phyloP scores from a whole-genome alignment of 2,113 vertebrate genomes.

The Ellobius talpinus region DNA sequence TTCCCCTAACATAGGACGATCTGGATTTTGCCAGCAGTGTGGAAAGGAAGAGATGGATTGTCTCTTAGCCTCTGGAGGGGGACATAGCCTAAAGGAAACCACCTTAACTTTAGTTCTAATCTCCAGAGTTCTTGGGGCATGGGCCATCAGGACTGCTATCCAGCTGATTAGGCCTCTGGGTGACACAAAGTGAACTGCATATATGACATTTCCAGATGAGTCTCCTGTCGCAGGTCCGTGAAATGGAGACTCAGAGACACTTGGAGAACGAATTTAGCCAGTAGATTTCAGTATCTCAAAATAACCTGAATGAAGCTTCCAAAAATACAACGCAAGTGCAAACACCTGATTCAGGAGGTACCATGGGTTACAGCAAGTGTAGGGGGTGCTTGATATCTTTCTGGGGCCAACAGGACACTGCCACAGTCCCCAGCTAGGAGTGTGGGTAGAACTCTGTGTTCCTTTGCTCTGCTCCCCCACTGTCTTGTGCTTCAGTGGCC shows the following conservation, averaged over 20 bases:
- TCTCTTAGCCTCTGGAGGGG: not conserved
- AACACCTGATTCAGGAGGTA: no score
- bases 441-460: rapidly evolving
- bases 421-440: no score
- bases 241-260: no score
- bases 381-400: no score
- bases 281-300: no score
- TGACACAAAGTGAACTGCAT: not conserved
- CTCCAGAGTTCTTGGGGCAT: not conserved
- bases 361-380: no score
- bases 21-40: not conserved
- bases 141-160: not conserved
- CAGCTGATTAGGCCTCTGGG: not conserved
- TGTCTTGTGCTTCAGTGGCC: not conserved
- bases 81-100: not conserved
- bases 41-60: not conserved
- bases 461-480: not conserved
- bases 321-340: no score
- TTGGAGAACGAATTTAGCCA: no score
- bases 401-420: no score
- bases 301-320: no score
- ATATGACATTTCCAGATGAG: not conserved
- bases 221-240: no score
- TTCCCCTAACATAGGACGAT: no score
- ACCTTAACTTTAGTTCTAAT: not conserved